Conservation (phyloP, 2,888 invertebrate genomes). For the Acanthosepion lycidas region DNA sequence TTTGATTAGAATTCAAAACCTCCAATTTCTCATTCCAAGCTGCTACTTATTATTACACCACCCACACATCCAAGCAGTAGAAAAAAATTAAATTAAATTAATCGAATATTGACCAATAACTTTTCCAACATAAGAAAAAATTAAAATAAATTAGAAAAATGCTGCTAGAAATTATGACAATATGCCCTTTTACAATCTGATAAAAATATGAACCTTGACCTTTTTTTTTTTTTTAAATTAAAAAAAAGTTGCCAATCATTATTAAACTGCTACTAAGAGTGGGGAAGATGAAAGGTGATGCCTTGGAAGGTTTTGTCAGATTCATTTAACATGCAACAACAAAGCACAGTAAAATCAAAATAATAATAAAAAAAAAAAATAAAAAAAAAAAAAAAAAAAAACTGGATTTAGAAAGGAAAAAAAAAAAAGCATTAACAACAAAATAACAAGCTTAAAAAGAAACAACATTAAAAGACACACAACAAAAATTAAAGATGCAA, state of each 20-base stretch:
- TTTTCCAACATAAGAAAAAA: too few species aligned
- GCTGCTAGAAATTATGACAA: neutral
- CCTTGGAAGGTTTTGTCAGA: constrained; percentile 33
- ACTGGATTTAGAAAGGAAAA: neutral
- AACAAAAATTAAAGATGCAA: constrained; percentile 2
- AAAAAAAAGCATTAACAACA: neutral
- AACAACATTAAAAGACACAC: neutral
- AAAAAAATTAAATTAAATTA: too few species aligned
- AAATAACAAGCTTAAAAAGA: neutral
- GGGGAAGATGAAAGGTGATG: constrained; percentile 33
- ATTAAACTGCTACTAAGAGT: neutral
- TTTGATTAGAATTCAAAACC: too few species aligned
- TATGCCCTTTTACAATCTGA: neutral
- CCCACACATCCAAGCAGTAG: too few species aligned
- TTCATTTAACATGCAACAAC: constrained; percentile 33
- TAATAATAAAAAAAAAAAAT: too few species aligned
- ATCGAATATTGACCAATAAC: too few species aligned
- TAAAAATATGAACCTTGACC: neutral
- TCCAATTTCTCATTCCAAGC: too few species aligned
- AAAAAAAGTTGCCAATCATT: neutral
- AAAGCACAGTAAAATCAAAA: constrained; percentile 1
- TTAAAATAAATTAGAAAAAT: too few species aligned
- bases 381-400: too few species aligned
- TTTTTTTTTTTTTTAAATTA: too few species aligned
- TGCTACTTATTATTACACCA: too few species aligned